These are phyloP conservation scores for Archilochus colubris DNA, from an alignment of 2,113 vertebrate genomes.

Conservation along the genomic window DNA sequence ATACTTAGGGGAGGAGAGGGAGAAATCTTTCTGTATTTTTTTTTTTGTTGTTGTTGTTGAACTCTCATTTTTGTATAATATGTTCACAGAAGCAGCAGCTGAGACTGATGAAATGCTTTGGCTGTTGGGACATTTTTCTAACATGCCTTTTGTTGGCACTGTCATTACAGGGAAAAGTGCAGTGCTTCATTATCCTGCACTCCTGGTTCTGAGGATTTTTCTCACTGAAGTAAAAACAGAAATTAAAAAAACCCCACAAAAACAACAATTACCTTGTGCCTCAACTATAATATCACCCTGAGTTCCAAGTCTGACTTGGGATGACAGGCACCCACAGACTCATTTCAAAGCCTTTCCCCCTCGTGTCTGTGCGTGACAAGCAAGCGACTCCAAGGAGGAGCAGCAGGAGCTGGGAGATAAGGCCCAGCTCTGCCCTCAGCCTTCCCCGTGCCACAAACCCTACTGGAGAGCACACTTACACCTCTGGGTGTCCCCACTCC, in stretches of 20 bases:
- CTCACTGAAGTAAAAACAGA: not conserved
- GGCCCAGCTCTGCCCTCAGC: fast-evolving
- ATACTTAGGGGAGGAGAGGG: not conserved
- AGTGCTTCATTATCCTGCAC: not conserved
- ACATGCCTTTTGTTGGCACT: not conserved
- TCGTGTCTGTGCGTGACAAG: not conserved
- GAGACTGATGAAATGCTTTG: slow-evolving; percentile 27
- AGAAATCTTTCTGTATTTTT: not conserved
- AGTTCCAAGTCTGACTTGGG: not conserved
- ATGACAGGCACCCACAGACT: not conserved
- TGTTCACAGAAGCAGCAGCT: not conserved
- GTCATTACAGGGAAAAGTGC: not conserved
- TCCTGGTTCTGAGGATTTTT: not conserved
- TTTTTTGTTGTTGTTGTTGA: not conserved
- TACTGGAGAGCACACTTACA: not conserved
- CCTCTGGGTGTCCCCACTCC: not conserved
- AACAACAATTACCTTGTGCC: not conserved
- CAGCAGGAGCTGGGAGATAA: not conserved
- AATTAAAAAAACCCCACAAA: not conserved
- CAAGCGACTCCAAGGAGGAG: not conserved
- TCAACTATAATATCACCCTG: not conserved
- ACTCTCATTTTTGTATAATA: not conserved
- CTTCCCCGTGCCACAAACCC: fast-evolving
- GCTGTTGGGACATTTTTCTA: slow-evolving; percentile 21
- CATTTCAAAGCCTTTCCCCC: not conserved